These are phyloP conservation scores for Belonocnema kinseyi DNA, from an alignment of 1,140 invertebrate genomes.

Conservation along the genomic window DNA sequence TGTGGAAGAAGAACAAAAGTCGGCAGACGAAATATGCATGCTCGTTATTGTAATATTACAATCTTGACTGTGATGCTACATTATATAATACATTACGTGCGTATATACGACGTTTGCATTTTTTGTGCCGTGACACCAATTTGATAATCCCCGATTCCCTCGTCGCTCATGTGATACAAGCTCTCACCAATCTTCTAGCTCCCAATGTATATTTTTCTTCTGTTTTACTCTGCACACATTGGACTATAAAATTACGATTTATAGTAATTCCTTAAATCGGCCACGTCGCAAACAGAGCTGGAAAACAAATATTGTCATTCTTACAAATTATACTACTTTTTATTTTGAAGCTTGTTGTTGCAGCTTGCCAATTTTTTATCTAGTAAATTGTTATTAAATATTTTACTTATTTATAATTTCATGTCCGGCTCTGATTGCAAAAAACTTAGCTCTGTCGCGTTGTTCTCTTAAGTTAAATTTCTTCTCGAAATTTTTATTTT, in stretches of 20 bases:
- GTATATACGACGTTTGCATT: constrained; percentile 53
- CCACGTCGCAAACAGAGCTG: constrained; percentile 16
- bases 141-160: constrained; percentile 42
- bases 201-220: constrained; percentile 3
- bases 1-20: constrained; percentile 33
- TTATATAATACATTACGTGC: constrained; percentile 51
- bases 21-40: constrained; percentile 51
- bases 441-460: constrained; percentile 20
- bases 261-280: constrained; percentile 8
- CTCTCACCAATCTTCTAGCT: constrained; percentile 36
- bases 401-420: too few relatives aligned
- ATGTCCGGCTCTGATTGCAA: constrained; percentile 16
- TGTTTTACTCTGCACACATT: constrained; percentile 31
- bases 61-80: constrained; percentile 61
- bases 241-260: not conserved
- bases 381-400: too few relatives aligned
- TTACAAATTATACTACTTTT: not conserved
- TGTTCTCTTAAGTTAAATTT: constrained; percentile 9
- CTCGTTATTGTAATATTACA: constrained; percentile 57
- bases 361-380: too few relatives aligned
- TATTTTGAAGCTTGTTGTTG: not conserved
- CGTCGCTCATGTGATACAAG: constrained; percentile 43
- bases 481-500: not conserved
- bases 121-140: constrained; percentile 43
- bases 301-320: not conserved